Evolutionary conservation across 2,113 vertebrate genomes (phyloP), one percentile per base, ranked within the genome.

Genomic region (Leptodactylus fuscus): DNA sequence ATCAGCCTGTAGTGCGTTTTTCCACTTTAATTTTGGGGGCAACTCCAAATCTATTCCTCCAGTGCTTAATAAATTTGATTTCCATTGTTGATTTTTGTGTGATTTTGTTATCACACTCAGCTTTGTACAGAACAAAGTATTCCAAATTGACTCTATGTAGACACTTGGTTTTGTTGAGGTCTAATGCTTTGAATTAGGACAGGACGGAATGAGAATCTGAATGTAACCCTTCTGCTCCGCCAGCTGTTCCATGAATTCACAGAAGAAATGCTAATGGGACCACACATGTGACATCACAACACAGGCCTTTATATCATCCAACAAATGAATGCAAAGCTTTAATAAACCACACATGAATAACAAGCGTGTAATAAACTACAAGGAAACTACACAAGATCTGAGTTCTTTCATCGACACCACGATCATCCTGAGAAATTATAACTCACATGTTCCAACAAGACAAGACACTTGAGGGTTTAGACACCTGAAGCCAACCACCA

Each of bases 401-500:
- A 29, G 9, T 6, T 18, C 41, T 75, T 69, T 29, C n/a, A 41
- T 51, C 18, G 12, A 18, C 32, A 67, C 34, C 62, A 18, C 32
- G 5, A 49, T 51, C 36, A 48, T 62, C n/a, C 18, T 60, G 27
- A 24, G 12, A 62, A 55, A 13, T 16, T 15, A 36, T 32, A 80
- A 9, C 27, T 44, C 0, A 12, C 13, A 29, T 27, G 32, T 51
- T 5, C 34, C 53, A 67, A 82, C 34, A 79, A 16, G 62, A 32
- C 0, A 9, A 34, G 74, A 32, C 7, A 44, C 77, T 9, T 1
- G 18, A n/a, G 2, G 11, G 76, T 62, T 10, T 5, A 53, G 24
- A 20, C 70, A 69, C 76, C 75, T 85, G 22, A 80, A 55, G 70
- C 58, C 32, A 85, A 78, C 76, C 60, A 76, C 2, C 24, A 48